Evolutionary conservation across 2,113 vertebrate species (phyloP).

Genomic region (Shinisaurus crocodilurus): DNA sequence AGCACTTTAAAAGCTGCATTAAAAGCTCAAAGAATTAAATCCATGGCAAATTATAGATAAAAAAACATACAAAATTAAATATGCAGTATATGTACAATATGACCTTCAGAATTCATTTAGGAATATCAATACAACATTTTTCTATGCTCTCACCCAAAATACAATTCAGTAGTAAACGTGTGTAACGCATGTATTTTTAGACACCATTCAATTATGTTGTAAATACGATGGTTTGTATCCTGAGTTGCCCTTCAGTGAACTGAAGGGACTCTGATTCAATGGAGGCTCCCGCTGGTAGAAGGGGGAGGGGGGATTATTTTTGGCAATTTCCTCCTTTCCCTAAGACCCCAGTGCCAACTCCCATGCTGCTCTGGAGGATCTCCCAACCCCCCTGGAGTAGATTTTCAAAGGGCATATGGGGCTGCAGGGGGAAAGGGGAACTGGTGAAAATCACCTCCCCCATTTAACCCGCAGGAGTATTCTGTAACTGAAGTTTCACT

Average conservation of each 20-base stretch:
- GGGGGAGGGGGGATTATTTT: too few species aligned
- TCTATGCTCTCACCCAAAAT: slow-evolving; percentile 73
- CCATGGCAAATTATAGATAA: slow-evolving; percentile 70
- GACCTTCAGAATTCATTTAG: slow-evolving; percentile 54
- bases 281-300: not conserved
- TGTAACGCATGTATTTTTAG: slow-evolving; percentile 52
- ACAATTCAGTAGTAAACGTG: slow-evolving; percentile 68
- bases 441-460: not conserved
- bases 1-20: slow-evolving; percentile 67
- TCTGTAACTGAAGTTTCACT: not conserved
- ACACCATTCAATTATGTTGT: slow-evolving; percentile 45
- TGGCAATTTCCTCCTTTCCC: not conserved
- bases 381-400: not conserved
- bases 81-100: slow-evolving; percentile 59
- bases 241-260: not conserved
- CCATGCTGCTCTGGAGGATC: not conserved
- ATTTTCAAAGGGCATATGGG: not conserved
- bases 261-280: not conserved
- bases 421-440: not conserved
- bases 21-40: slow-evolving; percentile 57
- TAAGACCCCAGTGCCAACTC: not conserved
- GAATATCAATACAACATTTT: slow-evolving; percentile 64
- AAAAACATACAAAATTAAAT: slow-evolving; percentile 70
- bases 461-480: not conserved
- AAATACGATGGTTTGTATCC: not conserved